Conservation (phyloP, 1,140 invertebrate species). For the Ylistrum balloti region DNA sequence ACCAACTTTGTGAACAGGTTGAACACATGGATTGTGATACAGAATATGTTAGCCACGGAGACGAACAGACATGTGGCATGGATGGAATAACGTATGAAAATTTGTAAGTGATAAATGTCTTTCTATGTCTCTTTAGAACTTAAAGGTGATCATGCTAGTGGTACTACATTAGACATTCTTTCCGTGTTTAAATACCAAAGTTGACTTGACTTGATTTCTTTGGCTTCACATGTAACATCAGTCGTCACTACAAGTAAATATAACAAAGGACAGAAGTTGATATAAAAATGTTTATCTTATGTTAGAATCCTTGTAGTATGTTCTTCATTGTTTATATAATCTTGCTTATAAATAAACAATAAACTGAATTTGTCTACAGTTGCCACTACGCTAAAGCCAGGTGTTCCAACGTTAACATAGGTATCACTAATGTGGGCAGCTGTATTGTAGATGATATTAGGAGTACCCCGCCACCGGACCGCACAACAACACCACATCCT, state of each 20-base stretch:
- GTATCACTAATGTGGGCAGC: background rate
- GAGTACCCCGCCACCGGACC: background rate
- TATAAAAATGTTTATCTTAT: no score
- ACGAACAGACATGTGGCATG: constrained; percentile 20
- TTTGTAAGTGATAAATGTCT: background rate
- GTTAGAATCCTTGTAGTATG: no score
- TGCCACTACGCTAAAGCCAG: background rate
- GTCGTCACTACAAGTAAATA: no score
- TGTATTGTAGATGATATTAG: background rate
- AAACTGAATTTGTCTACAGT: background rate
- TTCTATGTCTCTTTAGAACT: no score
- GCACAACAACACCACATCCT: background rate
- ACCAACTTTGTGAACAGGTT: background rate
- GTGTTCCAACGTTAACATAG: background rate
- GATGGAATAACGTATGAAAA: background rate
- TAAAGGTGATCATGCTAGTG: no score
- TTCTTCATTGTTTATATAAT: no score
- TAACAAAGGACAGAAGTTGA: no score
- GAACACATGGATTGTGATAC: background rate
- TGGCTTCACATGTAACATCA: no score
- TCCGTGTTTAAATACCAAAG: no score
- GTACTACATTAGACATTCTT: no score
- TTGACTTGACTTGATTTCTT: no score
- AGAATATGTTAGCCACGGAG: background rate
- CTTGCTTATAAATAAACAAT: no score